A percentile compares a stretch with the other conserved stretches of the same genome.
Evolutionary conservation across 2,888 invertebrate species (phyloP).

Genomic region (Plagiodera versicolora): DNA sequence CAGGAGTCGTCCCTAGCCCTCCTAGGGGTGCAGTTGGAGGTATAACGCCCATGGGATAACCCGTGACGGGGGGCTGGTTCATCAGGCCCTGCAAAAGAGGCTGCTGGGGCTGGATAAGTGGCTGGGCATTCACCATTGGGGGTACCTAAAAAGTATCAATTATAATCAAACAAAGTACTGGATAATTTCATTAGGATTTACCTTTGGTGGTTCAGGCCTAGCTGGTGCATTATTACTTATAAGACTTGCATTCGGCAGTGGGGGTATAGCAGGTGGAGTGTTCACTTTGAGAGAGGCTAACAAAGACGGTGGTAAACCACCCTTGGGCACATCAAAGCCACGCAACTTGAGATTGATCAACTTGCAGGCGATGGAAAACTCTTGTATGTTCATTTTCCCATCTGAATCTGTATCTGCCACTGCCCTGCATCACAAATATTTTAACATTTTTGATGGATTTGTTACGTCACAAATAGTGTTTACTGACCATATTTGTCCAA

Average conservation of each 20-base stretch:
- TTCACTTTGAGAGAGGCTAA: conserved; percentile 66
- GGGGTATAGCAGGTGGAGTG: conserved; percentile 49
- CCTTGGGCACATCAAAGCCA: conserved; percentile 87
- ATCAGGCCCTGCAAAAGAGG: conserved; percentile 25
- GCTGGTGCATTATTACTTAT: conserved; percentile 47
- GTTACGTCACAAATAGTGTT: too few species aligned
- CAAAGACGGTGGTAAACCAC: conserved; percentile 77
- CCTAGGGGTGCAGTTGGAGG: conserved; percentile 42
- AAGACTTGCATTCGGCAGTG: conserved; percentile 45
- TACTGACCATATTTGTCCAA: conserved; percentile 91
- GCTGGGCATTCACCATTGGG: conserved; percentile 43
- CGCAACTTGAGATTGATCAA: conserved; percentile 88
- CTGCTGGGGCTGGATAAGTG: conserved; percentile 45
- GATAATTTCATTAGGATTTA: neutral
- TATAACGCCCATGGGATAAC: conserved; percentile 27
- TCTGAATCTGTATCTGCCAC: conserved; percentile 95
- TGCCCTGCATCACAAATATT: conserved; percentile 61
- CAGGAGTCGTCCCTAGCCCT: conserved; percentile 39
- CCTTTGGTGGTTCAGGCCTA: conserved; percentile 49
- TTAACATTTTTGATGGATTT: too few species aligned
- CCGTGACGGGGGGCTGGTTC: conserved; percentile 21
- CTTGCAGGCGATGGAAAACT: conserved; percentile 98
- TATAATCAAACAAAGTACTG: too few species aligned
- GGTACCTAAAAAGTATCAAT: conserved; percentile 34
- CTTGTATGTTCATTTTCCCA: conserved; percentile 93